Evolutionary conservation across 2,113 vertebrate genomes (phyloP).

Genomic region (Calyptommatus sinebrachiatus): DNA sequence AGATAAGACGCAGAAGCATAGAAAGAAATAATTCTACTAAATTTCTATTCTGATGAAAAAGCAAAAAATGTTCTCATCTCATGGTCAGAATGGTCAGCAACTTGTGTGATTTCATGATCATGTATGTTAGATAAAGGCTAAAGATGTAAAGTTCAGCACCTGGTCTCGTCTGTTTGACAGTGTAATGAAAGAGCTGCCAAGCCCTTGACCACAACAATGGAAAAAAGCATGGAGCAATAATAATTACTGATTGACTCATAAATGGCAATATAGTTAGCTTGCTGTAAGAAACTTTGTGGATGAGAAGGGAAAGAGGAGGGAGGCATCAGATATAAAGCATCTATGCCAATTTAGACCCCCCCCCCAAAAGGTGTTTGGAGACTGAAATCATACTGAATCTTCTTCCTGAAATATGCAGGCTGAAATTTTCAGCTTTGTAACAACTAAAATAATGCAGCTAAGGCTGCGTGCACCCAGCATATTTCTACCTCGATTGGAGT

Average conservation of each 20-base stretch:
- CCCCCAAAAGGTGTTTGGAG: conserved; percentile 6
- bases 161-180: neutral
- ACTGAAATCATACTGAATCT: conserved; percentile 27
- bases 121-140: neutral
- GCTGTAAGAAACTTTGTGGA: neutral
- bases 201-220: neutral
- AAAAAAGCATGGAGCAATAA: neutral
- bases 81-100: neutral
- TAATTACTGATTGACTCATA: conserved; percentile 16
- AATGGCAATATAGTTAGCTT: neutral
- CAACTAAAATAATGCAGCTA: neutral
- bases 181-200: conserved; percentile 25
- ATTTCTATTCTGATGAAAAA: conserved; percentile 2
- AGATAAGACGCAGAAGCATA: neutral
- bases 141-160: neutral
- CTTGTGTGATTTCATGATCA: neutral
- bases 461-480: too few species aligned
- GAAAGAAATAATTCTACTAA: neutral
- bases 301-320: neutral
- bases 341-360: conserved; percentile 17
- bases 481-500: too few species aligned
- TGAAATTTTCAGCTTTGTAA: conserved; percentile 15
- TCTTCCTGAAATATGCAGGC: neutral
- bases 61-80: neutral
- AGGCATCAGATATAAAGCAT: conserved; percentile 21